Conservation (phyloP, 2,113 vertebrate species). For the Gambusia affinis region DNA sequence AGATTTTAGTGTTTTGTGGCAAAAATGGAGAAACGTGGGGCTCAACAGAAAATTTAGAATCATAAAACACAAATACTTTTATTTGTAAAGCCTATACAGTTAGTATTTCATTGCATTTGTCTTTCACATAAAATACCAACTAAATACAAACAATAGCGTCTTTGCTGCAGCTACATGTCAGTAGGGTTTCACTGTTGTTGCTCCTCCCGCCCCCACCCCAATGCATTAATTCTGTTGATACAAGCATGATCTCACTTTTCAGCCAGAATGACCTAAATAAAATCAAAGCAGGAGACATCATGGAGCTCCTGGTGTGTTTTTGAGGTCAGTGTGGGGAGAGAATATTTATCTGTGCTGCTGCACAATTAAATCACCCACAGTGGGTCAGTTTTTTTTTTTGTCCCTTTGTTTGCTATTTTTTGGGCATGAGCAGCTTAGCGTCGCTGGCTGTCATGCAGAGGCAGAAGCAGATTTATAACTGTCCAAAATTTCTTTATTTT, state of each 20-base stretch:
- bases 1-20: background rate
- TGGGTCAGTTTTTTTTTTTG: background rate
- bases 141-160: too few species aligned
- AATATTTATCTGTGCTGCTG: slow-evolving; percentile 18
- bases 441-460: background rate
- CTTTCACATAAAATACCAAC: background rate
- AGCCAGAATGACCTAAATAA: background rate
- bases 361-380: slow-evolving; percentile 39
- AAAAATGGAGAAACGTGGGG: background rate
- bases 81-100: background rate
- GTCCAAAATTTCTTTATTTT: background rate
- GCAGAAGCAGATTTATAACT: slow-evolving; percentile 1
- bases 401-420: background rate
- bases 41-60: too few species aligned
- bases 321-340: slow-evolving; percentile 12
- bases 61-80: too few species aligned
- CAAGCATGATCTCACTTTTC: background rate
- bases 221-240: too few species aligned
- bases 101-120: background rate
- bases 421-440: slow-evolving; percentile 47
- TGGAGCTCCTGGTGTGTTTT: slow-evolving; percentile 22
- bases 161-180: too few species aligned
- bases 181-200: too few species aligned
- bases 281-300: background rate
- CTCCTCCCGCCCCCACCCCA: too few species aligned